These are phyloP conservation scores for Microctonus hyperodae DNA, from an alignment of 2,888 invertebrate genomes.

Conservation along the genomic window DNA sequence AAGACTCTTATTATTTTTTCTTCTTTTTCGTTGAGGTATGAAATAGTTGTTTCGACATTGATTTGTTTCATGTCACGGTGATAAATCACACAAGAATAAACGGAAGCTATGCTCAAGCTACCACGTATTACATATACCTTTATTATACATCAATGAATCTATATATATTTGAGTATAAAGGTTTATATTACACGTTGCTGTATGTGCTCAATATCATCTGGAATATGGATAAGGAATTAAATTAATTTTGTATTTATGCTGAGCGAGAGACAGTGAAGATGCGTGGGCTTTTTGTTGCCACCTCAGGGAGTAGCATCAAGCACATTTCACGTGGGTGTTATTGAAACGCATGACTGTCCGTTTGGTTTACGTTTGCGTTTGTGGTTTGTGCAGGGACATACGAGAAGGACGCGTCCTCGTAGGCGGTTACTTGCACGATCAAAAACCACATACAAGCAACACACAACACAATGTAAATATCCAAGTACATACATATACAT, in stretches of 20 bases:
- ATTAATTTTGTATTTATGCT: background rate
- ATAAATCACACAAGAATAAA: background rate
- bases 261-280: conserved; percentile 1
- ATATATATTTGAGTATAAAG: background rate
- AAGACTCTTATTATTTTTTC: background rate
- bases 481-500: background rate
- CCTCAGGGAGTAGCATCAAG: conserved; percentile 10
- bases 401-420: conserved; percentile 28
- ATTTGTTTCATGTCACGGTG: background rate
- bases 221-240: background rate
- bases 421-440: conserved; percentile 21
- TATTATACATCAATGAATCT: no score
- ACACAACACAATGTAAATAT: no score
- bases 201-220: background rate
- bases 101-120: background rate
- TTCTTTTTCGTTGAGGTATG: background rate
- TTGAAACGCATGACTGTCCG: conserved; percentile 26
- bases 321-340: conserved; percentile 17
- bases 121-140: background rate
- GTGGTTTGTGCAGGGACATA: conserved; percentile 16
- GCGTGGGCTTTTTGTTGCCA: conserved; percentile 20
- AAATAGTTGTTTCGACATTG: background rate
- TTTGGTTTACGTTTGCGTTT: conserved; percentile 23
- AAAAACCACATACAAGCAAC: conserved; percentile 1
- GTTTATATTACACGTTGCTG: background rate